Conservation (phyloP, 2,888 invertebrate genomes). For the Drosophila pseudotalamancana region DNA sequence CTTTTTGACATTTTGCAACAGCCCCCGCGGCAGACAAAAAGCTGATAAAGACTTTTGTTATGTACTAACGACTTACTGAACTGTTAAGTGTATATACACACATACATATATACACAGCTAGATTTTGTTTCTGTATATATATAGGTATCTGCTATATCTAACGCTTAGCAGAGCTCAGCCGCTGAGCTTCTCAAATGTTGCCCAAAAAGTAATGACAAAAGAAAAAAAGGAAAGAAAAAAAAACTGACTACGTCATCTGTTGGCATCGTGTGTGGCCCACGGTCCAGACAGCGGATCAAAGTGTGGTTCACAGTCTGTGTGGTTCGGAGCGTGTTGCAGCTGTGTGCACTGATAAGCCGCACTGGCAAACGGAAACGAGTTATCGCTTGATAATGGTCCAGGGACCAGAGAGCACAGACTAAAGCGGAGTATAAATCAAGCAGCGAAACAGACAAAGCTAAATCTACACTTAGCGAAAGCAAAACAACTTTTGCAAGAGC, state of each 20-base stretch:
- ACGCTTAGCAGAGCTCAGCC: slow-evolving; percentile 17
- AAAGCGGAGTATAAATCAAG: slow-evolving; percentile 19
- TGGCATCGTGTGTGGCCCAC: slow-evolving; percentile 47
- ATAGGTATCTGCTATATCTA: background rate
- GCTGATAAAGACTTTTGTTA: slow-evolving; percentile 39
- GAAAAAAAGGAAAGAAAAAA: slow-evolving; percentile 1
- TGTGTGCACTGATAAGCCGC: slow-evolving; percentile 39
- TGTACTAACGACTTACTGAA: slow-evolving; percentile 5
- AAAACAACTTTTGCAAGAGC: too few species aligned
- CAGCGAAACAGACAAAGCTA: slow-evolving; percentile 5
- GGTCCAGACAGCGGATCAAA: slow-evolving; percentile 7
- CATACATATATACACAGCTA: slow-evolving; percentile 1
- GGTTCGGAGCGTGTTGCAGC: slow-evolving; percentile 21
- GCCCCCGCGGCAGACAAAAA: slow-evolving; percentile 15
- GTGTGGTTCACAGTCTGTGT: slow-evolving; percentile 4
- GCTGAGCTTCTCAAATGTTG: slow-evolving; percentile 33
- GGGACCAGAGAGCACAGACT: slow-evolving; percentile 17
- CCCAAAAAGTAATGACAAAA: slow-evolving; percentile 5
- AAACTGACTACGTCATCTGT: slow-evolving; percentile 37
- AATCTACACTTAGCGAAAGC: slow-evolving; percentile 16
- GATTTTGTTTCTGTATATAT: background rate
- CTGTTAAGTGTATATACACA: background rate
- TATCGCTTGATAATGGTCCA: slow-evolving; percentile 62
- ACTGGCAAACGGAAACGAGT: slow-evolving; percentile 56
- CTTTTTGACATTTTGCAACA: slow-evolving; percentile 27